Evolutionary conservation across 2,797 vertebrate genomes (phyloP).

Genomic region (Tenualosa thibaudeaui): DNA sequence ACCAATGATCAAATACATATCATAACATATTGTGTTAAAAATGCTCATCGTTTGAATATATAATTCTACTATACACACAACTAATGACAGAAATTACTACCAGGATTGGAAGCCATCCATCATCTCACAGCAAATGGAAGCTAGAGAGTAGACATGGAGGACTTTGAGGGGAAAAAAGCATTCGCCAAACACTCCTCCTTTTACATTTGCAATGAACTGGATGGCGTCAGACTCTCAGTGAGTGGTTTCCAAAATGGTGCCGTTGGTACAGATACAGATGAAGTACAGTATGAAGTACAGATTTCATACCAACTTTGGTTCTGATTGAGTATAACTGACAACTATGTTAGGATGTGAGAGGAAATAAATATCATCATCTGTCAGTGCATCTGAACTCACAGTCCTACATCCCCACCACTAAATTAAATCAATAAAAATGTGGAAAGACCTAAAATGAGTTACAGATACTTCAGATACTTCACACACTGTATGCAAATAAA

Average conservation of each 20-base stretch:
- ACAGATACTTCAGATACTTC: background rate
- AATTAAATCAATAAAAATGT: background rate
- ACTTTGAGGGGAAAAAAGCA: slow-evolving; percentile 44
- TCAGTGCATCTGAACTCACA: background rate
- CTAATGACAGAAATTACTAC: background rate
- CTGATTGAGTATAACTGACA: background rate
- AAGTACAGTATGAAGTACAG: too few relatives aligned
- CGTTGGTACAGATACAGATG: too few relatives aligned
- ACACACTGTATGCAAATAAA: background rate
- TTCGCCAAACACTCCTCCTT: slow-evolving; percentile 54
- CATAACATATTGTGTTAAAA: too few relatives aligned
- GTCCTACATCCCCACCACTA: background rate
- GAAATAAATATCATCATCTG: background rate
- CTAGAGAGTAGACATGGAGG: slow-evolving; percentile 53
- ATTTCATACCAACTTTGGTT: background rate
- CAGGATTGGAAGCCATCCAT: background rate
- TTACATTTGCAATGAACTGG: slow-evolving; percentile 53
- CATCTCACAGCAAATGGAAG: background rate
- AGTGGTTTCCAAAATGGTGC: slow-evolving; percentile 50
- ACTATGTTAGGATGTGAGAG: background rate
- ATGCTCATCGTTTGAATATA: too few relatives aligned
- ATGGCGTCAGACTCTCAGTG: slow-evolving; percentile 56
- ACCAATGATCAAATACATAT: too few relatives aligned
- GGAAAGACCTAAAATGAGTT: background rate
- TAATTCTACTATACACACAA: background rate